These are phyloP conservation scores for Dendrolimus houi DNA, from an alignment of 2,888 invertebrate genomes.

Conservation along the genomic window DNA sequence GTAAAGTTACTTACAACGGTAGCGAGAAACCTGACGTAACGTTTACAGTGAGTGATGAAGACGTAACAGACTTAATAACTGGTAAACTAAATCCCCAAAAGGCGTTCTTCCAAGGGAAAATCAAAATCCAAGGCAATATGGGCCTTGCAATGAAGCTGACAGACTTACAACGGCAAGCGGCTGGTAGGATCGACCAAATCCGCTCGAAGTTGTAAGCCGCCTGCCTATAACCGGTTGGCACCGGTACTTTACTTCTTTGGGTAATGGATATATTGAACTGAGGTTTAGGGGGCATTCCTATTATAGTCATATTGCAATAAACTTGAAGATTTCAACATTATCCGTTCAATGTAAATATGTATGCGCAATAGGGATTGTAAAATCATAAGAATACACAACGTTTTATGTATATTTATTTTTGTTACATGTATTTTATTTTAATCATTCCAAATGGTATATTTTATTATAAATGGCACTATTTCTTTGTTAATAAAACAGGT, in stretches of 20 bases:
- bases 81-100: slow-evolving; percentile 97
- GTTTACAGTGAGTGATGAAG: slow-evolving; percentile 91
- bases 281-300: slow-evolving; percentile 38
- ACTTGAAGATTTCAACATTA: slow-evolving; percentile 9
- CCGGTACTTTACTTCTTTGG: slow-evolving; percentile 24
- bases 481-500: slow-evolving; percentile 7
- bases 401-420: slow-evolving; percentile 15
- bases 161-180: slow-evolving; percentile 85
- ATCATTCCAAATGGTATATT: slow-evolving; percentile 48
- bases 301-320: slow-evolving; percentile 17
- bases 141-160: slow-evolving; percentile 96
- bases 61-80: slow-evolving; percentile 90
- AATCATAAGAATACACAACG: slow-evolving; percentile 4
- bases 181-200: slow-evolving; percentile 83
- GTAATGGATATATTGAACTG: slow-evolving; percentile 30
- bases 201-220: slow-evolving; percentile 83
- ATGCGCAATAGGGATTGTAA: slow-evolving; percentile 8
- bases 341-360: slow-evolving; percentile 4
- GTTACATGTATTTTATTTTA: slow-evolving; percentile 24
- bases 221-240: slow-evolving; percentile 16
- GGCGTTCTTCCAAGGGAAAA: slow-evolving; percentile 97
- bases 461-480: slow-evolving; percentile 20
- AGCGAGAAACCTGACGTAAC: slow-evolving; percentile 92
- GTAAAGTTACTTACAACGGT: slow-evolving; percentile 88
- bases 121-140: slow-evolving; percentile 98